phyloP scores from a whole-genome alignment of 2,888 invertebrate species.

The Heliconius cydno region DNA sequence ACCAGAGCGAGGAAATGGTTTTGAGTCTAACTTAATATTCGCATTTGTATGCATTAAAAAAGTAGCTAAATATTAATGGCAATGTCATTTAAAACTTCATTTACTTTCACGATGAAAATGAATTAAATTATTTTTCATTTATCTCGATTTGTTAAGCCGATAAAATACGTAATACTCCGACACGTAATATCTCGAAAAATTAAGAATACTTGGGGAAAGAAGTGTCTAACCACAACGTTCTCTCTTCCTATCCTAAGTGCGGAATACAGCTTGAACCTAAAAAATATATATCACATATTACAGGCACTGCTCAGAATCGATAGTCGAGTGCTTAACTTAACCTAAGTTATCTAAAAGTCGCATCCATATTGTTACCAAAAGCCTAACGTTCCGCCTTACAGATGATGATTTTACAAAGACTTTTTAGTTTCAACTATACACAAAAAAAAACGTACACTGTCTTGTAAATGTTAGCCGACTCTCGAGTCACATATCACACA shows the following conservation, averaged over 20 bases:
- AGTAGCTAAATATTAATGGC: not conserved
- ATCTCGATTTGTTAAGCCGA: not conserved
- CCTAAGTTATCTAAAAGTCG: no score
- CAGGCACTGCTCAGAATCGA: not conserved
- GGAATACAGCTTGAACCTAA: no score
- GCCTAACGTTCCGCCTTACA: not conserved
- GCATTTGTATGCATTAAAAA: not conserved
- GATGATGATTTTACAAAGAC: not conserved
- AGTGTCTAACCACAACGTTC: not conserved
- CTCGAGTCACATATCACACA: conserved; percentile 8
- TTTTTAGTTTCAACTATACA: not conserved
- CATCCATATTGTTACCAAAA: not conserved
- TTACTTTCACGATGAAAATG: not conserved
- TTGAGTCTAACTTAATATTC: not conserved
- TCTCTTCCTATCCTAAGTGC: not conserved
- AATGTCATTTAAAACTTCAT: not conserved
- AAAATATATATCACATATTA: no score
- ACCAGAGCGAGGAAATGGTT: not conserved
- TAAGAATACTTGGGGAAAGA: not conserved
- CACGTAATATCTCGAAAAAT: not conserved
- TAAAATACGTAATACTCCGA: not conserved
- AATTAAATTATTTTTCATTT: not conserved
- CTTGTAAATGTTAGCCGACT: conserved; percentile 17
- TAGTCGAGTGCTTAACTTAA: no score
- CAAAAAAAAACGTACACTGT: not conserved